Conservation (phyloP, 2,888 invertebrate species). For the Dasysyrphus albostriatus region DNA sequence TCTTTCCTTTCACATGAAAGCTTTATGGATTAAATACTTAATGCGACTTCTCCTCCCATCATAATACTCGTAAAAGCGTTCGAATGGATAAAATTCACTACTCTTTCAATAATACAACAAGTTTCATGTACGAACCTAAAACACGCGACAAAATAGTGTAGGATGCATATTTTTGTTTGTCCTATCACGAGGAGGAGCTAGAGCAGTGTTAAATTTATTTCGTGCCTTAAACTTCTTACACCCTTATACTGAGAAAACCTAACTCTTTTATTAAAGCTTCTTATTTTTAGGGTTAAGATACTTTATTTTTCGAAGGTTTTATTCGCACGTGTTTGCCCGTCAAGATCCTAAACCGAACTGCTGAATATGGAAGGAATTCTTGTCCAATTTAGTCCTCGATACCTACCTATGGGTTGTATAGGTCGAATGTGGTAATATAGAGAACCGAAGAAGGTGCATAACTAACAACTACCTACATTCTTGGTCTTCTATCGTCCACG, state of each 20-base stretch:
- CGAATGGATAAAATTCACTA: constrained; percentile 13
- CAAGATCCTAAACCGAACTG: constrained; percentile 70
- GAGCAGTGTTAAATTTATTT: neutral
- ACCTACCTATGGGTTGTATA: neutral
- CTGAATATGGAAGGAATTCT: constrained; percentile 66
- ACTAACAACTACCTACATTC: constrained; percentile 9
- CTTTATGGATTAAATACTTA: constrained; percentile 28
- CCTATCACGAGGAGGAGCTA: too few relatives aligned
- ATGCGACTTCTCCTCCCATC: constrained; percentile 12
- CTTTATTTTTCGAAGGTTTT: constrained; percentile 29
- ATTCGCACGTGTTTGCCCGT: constrained; percentile 69
- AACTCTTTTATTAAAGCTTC: neutral
- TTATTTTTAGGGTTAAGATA: constrained; percentile 4
- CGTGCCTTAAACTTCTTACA: neutral
- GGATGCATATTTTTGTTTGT: neutral
- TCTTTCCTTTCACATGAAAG: constrained; percentile 36
- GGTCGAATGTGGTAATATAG: constrained; percentile 1
- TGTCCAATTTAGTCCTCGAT: constrained; percentile 59
- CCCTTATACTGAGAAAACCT: neutral
- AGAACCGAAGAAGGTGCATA: constrained; percentile 24
- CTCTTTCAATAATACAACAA: neutral
- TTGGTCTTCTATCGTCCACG: constrained; percentile 24
- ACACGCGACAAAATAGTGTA: constrained; percentile 17
- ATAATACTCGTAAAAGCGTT: neutral
- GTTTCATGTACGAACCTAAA: neutral